These are phyloP conservation scores for Acipenser transmontanus DNA, from an alignment of 2,797 vertebrate genomes.

Conservation along the genomic window DNA sequence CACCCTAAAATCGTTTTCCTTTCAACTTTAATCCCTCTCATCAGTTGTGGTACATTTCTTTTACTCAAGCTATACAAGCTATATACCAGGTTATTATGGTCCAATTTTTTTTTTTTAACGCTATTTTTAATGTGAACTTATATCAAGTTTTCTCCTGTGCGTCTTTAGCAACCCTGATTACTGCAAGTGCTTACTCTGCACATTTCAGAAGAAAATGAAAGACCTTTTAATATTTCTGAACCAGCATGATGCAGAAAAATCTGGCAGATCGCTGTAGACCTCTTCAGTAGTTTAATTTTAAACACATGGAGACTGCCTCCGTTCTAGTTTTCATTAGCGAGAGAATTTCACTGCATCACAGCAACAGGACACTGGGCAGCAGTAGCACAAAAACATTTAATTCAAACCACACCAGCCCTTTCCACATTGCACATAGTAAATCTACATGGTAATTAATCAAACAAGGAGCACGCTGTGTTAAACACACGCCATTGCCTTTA, in stretches of 20 bases:
- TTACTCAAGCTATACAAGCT: too few species aligned
- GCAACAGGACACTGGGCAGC: neutral
- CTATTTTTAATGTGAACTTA: too few species aligned
- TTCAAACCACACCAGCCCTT: neutral
- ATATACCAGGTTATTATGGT: too few species aligned
- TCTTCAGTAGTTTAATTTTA: constrained; percentile 10
- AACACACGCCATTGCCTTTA: constrained; percentile 28
- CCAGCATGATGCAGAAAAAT: neutral
- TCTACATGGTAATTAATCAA: constrained; percentile 22
- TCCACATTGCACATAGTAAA: constrained; percentile 8
- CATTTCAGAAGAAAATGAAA: neutral
- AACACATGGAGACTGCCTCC: constrained; percentile 1
- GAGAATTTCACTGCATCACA: neutral
- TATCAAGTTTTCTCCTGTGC: neutral
- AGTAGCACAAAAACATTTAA: neutral
- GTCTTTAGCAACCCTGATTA: neutral
- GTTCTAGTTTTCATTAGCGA: constrained; percentile 10
- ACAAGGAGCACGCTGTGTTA: constrained; percentile 27
- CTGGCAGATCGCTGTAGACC: neutral
- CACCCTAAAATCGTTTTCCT: neutral
- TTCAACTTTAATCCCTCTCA: too few species aligned
- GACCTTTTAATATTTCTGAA: neutral
- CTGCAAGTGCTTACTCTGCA: neutral
- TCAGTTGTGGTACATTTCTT: too few species aligned
- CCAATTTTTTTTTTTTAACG: too few species aligned